A percentile compares a stretch with the other conserved stretches of the same genome.
phyloP scores from a whole-genome alignment of 2,888 invertebrate species.

The Petrolisthes cinctipes region DNA sequence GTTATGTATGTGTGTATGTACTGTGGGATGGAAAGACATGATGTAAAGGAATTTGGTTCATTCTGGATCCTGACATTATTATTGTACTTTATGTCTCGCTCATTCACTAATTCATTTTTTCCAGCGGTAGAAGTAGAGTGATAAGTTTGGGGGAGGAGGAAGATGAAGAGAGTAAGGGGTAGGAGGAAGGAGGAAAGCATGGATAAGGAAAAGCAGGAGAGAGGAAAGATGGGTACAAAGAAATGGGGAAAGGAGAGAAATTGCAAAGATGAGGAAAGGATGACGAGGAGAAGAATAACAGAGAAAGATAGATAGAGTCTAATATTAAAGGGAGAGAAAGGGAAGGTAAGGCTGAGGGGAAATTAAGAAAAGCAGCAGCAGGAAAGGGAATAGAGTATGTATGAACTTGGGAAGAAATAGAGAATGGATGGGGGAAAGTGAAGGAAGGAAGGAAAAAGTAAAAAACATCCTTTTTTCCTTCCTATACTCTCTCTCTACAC shows the following conservation, averaged over 20 bases:
- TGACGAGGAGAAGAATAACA: not conserved
- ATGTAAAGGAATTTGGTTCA: no score
- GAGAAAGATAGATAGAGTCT: not conserved
- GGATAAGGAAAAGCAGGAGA: not conserved
- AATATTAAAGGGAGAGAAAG: not conserved
- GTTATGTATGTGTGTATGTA: no score
- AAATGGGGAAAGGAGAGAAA: no score
- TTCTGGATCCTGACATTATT: no score
- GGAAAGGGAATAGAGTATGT: not conserved
- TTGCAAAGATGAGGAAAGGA: no score
- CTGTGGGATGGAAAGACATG: no score
- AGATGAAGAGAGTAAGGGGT: not conserved
- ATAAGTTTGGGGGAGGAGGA: not conserved
- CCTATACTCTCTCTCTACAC: not conserved
- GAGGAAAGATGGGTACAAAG: not conserved
- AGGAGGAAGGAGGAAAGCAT: not conserved
- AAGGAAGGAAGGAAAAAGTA: not conserved
- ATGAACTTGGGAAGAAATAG: not conserved
- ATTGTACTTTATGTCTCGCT: no score
- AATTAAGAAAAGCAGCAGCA: not conserved
- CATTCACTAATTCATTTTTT: no score
- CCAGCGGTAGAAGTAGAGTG: not conserved
- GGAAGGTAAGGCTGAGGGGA: not conserved
- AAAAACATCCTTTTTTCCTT: not conserved
- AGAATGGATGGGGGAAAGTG: not conserved